phyloP scores from a whole-genome alignment of 2,113 vertebrate genomes.

The Lichenostomus cassidix region DNA sequence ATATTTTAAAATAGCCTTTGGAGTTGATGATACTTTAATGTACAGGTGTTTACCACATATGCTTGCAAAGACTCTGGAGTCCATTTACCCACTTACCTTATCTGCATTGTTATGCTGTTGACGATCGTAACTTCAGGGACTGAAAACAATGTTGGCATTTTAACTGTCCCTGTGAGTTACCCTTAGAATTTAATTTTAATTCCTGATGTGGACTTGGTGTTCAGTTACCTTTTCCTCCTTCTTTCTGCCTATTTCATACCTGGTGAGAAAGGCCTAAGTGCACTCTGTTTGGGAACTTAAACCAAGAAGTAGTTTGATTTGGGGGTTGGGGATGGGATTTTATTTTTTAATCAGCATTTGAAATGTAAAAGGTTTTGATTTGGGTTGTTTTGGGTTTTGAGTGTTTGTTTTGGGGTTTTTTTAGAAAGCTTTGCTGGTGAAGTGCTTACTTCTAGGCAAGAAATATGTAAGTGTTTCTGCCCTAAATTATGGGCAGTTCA shows the following conservation, averaged over 20 bases:
- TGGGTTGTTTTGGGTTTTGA: background rate
- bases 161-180: background rate
- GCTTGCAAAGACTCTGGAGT: background rate
- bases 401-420: background rate
- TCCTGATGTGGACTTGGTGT: background rate
- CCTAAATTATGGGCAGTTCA: background rate
- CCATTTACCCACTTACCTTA: background rate
- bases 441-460: background rate
- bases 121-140: background rate
- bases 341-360: background rate
- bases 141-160: background rate
- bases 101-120: background rate
- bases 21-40: background rate
- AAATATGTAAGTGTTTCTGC: background rate
- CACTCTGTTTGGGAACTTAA: background rate
- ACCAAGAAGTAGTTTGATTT: background rate
- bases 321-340: background rate
- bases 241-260: background rate
- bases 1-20: background rate
- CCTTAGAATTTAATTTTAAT: background rate
- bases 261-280: background rate
- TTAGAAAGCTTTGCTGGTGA: background rate
- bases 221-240: background rate
- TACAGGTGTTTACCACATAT: rapidly evolving
- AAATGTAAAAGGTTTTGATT: background rate